A percentile compares a stretch with the other conserved stretches of the same genome.
Evolutionary conservation across 2,888 invertebrate species (phyloP).

Genomic region (Eudemis profundana): DNA sequence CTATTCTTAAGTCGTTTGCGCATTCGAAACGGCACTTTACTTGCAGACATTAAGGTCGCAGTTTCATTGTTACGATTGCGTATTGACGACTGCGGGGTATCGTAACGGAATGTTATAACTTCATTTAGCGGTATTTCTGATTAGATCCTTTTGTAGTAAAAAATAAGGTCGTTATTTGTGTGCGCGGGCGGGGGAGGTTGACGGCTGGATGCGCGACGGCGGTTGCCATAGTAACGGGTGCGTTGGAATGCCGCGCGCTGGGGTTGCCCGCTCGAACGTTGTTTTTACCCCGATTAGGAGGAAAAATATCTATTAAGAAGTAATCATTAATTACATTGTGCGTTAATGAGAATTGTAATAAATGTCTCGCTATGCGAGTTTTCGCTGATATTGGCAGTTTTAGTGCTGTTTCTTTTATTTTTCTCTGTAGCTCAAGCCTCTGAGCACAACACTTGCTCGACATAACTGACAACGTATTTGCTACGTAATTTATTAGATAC

Average conservation of each 20-base stretch:
- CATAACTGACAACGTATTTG: background rate
- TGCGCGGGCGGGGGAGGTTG: conserved; percentile 61
- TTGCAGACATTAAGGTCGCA: conserved; percentile 78
- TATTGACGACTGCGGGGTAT: conserved; percentile 76
- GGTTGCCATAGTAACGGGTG: conserved; percentile 86
- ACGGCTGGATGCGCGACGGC: conserved; percentile 62
- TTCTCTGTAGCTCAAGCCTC: background rate
- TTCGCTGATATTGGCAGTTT: conserved; percentile 16
- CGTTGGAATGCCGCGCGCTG: conserved; percentile 75
- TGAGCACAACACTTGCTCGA: background rate
- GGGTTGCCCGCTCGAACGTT: conserved; percentile 70
- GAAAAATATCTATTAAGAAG: conserved; percentile 48
- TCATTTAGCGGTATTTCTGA: conserved; percentile 70
- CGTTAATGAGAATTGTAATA: conserved; percentile 40
- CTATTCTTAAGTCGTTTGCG: conserved; percentile 81
- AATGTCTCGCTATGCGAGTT: conserved; percentile 26
- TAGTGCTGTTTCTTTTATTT: conserved; percentile 4
- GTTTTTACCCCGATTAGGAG: conserved; percentile 75
- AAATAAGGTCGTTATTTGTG: conserved; percentile 76
- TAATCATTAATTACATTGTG: conserved; percentile 41
- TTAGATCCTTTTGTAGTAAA: conserved; percentile 64
- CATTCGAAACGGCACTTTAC: conserved; percentile 79
- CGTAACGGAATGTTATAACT: conserved; percentile 82
- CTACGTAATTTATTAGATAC: too few relatives aligned
- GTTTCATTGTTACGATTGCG: conserved; percentile 79